These are phyloP conservation scores for Drosophila hamatofila DNA, from an alignment of 2,888 invertebrate genomes.

Conservation along the genomic window DNA sequence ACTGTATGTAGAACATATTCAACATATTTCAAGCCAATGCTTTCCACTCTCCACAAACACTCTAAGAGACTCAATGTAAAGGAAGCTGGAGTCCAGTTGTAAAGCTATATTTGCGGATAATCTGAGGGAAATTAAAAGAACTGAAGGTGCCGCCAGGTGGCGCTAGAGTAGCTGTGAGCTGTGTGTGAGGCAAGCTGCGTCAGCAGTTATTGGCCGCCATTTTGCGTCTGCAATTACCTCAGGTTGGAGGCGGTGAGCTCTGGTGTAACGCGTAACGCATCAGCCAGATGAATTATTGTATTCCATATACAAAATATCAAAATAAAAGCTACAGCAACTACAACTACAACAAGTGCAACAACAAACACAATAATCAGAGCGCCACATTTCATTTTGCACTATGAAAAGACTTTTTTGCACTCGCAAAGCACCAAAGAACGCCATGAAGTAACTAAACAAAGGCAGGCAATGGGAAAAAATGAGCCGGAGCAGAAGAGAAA, in stretches of 20 bases:
- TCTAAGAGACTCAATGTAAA: neutral
- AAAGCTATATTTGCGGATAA: conserved; percentile 6
- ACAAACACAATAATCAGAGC: conserved; percentile 34
- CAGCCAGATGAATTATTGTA: conserved; percentile 68
- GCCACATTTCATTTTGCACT: conserved; percentile 67
- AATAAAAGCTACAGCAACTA: conserved; percentile 21
- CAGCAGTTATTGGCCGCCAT: conserved; percentile 47
- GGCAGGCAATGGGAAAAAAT: conserved; percentile 50
- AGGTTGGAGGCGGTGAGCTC: conserved; percentile 34
- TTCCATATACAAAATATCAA: conserved; percentile 36
- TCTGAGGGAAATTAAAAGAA: conserved; percentile 1
- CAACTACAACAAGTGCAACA: conserved; percentile 18
- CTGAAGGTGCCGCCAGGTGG: conserved; percentile 50
- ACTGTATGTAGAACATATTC: too few relatives aligned
- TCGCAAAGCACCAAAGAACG: conserved; percentile 52
- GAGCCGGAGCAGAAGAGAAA: conserved; percentile 18
- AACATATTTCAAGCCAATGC: too few relatives aligned
- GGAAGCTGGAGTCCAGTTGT: neutral
- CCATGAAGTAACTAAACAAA: conserved; percentile 67
- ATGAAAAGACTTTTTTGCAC: conserved; percentile 68
- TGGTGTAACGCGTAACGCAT: conserved; percentile 48
- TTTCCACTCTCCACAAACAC: neutral
- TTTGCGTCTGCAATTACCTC: conserved; percentile 52
- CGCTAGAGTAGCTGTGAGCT: conserved; percentile 35
- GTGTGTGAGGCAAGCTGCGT: conserved; percentile 1